Evolutionary conservation across 2,113 vertebrate genomes (phyloP), one percentile per base, ranked within the genome.

Genomic region (Amia ocellicauda): DNA sequence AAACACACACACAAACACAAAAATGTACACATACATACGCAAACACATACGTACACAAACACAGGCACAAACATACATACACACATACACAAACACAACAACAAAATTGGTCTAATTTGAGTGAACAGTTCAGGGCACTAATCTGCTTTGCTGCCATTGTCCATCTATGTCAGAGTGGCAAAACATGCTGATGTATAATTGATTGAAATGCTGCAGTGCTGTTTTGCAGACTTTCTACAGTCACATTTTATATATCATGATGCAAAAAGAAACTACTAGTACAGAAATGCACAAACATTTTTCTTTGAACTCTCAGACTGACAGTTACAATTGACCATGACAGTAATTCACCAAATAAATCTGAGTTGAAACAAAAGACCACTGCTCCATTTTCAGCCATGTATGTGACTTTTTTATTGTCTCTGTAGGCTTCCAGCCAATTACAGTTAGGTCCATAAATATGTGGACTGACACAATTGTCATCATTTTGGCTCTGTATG

Each of bases 91-190:
- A 24, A 13, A 36, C 47, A 50, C n/a, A n/a, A n/a, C n/a, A n/a
- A n/a, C 51, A 53, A 47, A 47, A 47, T n/a, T 47, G 43, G 43
- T n/a, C 16, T n/a, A 19, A 51, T 61, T 24, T 49, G 43, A 20
- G 28, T 27, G 10, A n/a, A 19, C 19, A 9, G 17, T 51, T 14
- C 17, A 51, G 19, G 4, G 22, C 29, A 27, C 14, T 26, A 29
- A 41, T 51, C 28, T 51, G 40, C 1, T 23, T 1, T 9, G 24
- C 14, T 41, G 13, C 8, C 40, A 29, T 36, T 29, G 55, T 40
- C 7, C 40, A 24, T 43, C 20, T 45, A 24, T 23, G 28, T 11
- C 3, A 3, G 17, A 19, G 56, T n/a, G n/a, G n/a, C n/a, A n/a
- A n/a, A n/a, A n/a, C 36, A 11, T 13, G 36, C 56, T 58, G 11